These are phyloP conservation scores for Orestias chungarensis DNA, from an alignment of 2,797 vertebrate genomes.

Conservation along the genomic window DNA sequence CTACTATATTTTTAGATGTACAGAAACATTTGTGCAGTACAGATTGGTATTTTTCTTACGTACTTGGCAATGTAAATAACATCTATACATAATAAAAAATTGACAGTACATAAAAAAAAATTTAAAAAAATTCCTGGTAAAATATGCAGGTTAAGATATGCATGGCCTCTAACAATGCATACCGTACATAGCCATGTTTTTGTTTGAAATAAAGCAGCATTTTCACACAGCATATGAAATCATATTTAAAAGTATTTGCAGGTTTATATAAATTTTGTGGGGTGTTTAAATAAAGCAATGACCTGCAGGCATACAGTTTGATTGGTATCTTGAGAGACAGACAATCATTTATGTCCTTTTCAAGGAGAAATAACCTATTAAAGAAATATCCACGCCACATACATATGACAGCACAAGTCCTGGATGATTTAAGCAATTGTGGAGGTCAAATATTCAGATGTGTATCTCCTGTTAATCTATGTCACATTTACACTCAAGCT, in stretches of 20 bases:
- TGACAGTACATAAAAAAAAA: too few relatives aligned
- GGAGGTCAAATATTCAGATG: neutral
- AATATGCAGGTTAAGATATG: constrained; percentile 33
- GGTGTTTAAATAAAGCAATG: neutral
- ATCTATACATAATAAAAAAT: neutral
- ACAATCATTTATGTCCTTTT: neutral
- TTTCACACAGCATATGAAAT: neutral
- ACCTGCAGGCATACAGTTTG: neutral
- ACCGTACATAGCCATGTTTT: constrained; percentile 8
- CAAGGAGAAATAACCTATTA: neutral
- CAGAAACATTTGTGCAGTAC: neutral
- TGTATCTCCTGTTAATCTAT: neutral
- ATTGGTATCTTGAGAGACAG: neutral
- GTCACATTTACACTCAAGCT: neutral
- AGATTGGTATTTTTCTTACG: neutral
- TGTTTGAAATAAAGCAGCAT: constrained; percentile 10
- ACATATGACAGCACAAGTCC: neutral
- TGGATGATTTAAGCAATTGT: neutral
- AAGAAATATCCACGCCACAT: neutral
- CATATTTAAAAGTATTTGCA: neutral
- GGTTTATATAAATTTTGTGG: neutral
- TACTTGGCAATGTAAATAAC: neutral
- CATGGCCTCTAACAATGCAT: constrained; percentile 26
- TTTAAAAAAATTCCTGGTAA: too few relatives aligned
- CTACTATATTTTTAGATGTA: neutral